Conservation (phyloP, 92 coral and sea anemone genomes). For the Phymanthus crucifer region DNA sequence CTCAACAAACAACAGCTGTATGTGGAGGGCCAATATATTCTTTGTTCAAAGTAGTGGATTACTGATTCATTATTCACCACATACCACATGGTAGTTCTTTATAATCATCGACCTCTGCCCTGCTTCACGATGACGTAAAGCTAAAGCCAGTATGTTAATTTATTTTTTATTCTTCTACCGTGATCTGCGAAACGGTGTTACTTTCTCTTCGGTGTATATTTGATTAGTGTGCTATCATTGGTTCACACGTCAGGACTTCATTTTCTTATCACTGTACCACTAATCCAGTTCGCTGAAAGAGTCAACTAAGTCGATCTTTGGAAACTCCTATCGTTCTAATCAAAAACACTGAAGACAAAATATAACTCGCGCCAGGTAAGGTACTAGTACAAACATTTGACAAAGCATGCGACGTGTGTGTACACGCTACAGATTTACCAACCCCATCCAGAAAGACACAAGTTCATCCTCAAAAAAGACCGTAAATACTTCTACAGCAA, state of each 20-base stretch:
- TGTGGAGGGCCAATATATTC: neutral
- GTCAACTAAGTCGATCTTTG: neutral
- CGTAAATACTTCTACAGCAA: neutral
- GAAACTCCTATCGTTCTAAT: neutral
- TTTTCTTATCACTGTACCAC: neutral
- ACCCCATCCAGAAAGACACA: neutral
- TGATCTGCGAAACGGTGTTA: neutral
- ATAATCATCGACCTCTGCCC: constrained; percentile 7
- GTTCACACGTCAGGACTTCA: neutral
- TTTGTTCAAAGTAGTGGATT: neutral
- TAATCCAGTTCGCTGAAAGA: neutral
- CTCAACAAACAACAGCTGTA: neutral
- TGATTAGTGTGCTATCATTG: constrained; percentile 3
- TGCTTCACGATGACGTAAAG: neutral
- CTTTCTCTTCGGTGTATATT: neutral
- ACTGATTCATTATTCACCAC: neutral
- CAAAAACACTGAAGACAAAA: neutral
- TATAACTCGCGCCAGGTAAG: constrained; percentile 4
- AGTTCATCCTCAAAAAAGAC: neutral
- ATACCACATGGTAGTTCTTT: constrained; percentile 2
- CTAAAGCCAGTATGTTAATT: neutral
- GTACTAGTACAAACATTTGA: neutral
- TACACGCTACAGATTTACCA: neutral
- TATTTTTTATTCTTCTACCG: neutral
- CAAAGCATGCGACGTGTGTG: neutral